Evolutionary conservation across 2,797 vertebrate genomes (phyloP).

Genomic region (Alosa sapidissima): DNA sequence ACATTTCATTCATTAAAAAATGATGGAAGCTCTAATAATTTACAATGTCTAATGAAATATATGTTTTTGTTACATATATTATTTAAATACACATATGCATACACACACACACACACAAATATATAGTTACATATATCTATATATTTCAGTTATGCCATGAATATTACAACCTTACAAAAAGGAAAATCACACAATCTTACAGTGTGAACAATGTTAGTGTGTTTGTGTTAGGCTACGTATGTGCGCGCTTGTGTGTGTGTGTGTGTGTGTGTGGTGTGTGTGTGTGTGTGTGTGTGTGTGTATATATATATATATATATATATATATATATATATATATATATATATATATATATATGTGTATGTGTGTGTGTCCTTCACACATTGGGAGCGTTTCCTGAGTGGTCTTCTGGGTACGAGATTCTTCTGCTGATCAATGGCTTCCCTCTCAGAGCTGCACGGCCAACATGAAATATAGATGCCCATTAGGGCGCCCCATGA

Average conservation of each 20-base stretch:
- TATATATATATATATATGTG: not conserved
- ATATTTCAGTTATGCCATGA: not conserved
- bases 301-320: not conserved
- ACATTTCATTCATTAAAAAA: too few species aligned
- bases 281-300: not conserved
- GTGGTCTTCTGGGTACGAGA: slow-evolving; percentile 45
- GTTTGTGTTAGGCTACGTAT: too few species aligned
- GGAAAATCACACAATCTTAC: not conserved
- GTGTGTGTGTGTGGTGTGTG: not conserved
- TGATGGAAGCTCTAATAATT: too few species aligned
- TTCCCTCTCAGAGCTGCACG: slow-evolving; percentile 63
- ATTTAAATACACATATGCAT: not conserved
- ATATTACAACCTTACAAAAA: not conserved
- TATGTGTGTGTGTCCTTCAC: not conserved
- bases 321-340: not conserved
- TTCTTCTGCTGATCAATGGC: slow-evolving; percentile 69
- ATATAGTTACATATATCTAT: not conserved
- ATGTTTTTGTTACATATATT: too few species aligned
- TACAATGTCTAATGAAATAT: too few species aligned
- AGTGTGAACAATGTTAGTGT: not conserved
- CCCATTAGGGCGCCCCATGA: slow-evolving; percentile 70
- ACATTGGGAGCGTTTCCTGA: not conserved
- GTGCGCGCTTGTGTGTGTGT: not conserved
- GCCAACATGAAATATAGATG: slow-evolving; percentile 77
- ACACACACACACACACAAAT: slow-evolving; percentile 17